Evolutionary conservation across 2,888 invertebrate genomes (phyloP).

Genomic region (Diaprepes abbreviatus): DNA sequence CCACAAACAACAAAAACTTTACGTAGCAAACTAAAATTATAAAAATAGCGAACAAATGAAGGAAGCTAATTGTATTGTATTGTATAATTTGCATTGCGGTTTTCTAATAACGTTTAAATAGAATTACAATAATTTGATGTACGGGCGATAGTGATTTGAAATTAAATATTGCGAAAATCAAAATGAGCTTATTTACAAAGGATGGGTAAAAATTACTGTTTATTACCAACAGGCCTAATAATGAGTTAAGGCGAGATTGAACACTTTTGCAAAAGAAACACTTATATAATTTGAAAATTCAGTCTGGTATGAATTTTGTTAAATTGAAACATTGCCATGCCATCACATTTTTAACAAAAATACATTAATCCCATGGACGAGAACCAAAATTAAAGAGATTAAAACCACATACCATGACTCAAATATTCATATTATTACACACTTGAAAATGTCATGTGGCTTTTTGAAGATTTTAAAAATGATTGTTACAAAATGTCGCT

Average conservation of each 20-base stretch:
- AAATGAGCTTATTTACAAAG: neutral
- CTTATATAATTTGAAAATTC: too few species aligned
- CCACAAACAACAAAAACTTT: neutral
- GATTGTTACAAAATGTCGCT: too few species aligned
- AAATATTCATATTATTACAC: too few species aligned
- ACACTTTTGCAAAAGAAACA: too few species aligned
- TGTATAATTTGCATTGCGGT: neutral
- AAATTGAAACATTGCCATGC: too few species aligned
- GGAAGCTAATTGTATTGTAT: conserved; percentile 3
- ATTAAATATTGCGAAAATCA: conserved; percentile 8
- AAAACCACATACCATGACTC: too few species aligned
- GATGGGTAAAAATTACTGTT: neutral
- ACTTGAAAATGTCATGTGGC: too few species aligned
- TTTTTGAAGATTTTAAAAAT: too few species aligned
- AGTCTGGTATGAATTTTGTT: too few species aligned
- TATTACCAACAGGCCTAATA: neutral
- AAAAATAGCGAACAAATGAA: neutral
- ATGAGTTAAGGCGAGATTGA: neutral
- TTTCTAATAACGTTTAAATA: conserved; percentile 5
- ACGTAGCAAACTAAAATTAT: neutral
- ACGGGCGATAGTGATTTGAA: neutral
- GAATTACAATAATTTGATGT: conserved; percentile 1
- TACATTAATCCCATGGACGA: too few species aligned
- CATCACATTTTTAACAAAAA: too few species aligned
- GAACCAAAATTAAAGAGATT: too few species aligned